phyloP scores from a whole-genome alignment of 2,113 vertebrate species.

The Xenotilapia caudafasciata region DNA sequence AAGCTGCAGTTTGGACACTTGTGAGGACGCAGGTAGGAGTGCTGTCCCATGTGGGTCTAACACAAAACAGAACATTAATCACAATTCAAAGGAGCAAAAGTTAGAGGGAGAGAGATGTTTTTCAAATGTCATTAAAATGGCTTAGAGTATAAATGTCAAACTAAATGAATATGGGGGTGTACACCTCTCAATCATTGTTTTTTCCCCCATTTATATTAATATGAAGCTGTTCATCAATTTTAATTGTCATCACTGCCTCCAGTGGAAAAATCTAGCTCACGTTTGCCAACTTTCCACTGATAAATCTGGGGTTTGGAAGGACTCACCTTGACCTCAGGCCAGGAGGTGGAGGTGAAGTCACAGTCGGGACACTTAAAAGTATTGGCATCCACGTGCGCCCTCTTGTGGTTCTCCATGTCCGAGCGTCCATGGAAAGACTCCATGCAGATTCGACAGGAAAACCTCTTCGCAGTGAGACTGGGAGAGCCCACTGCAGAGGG shows the following conservation, averaged over 20 bases:
- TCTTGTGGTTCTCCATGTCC: constrained; percentile 98
- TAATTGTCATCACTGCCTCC: background rate
- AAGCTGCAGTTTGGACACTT: constrained; percentile 94
- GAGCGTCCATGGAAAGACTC: constrained; percentile 90
- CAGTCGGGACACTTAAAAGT: constrained; percentile 96
- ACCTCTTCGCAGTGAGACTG: constrained; percentile 78
- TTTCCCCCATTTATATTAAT: background rate
- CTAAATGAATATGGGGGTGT: background rate
- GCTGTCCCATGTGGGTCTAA: constrained; percentile 87
- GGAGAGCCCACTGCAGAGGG: constrained; percentile 56
- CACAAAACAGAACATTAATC: background rate
- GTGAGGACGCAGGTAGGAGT: constrained; percentile 89
- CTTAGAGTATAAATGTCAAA: background rate
- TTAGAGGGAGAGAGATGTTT: background rate
- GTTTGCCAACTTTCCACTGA: background rate
- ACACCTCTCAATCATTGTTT: background rate
- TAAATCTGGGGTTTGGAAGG: background rate
- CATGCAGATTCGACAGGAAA: constrained; percentile 93
- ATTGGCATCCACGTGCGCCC: constrained; percentile 84
- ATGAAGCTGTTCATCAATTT: background rate
- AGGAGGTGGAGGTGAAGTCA: constrained; percentile 82
- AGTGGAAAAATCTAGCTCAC: background rate
- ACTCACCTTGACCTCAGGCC: constrained; percentile 88
- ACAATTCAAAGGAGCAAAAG: background rate
- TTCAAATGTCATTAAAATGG: background rate